Evolutionary conservation across 2,113 vertebrate species (phyloP).

Genomic region (Lontra canadensis): DNA sequence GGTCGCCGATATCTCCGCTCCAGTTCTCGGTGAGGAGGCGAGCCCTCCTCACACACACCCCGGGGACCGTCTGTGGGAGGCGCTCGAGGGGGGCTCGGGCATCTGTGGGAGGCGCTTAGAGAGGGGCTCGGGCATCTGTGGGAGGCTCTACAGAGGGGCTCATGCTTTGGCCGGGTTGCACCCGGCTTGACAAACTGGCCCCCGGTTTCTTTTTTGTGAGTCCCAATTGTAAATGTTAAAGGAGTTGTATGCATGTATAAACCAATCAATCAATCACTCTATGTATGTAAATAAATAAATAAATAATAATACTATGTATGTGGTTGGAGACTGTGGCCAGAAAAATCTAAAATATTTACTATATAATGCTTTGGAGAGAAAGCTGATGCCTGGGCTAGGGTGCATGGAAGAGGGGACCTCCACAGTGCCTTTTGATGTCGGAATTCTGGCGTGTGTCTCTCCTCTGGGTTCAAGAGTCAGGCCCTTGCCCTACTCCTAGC

Average conservation of each 20-base stretch:
- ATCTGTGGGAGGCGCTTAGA: not conserved
- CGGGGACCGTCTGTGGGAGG: not conserved
- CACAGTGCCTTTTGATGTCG: not conserved
- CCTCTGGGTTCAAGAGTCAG: not conserved
- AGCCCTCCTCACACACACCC: not conserved
- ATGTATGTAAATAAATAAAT: too few species aligned
- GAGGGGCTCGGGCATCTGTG: not conserved
- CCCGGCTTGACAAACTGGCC: not conserved
- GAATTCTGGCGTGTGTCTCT: not conserved
- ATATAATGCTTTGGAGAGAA: not conserved
- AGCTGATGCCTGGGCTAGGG: not conserved
- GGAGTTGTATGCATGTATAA: not conserved
- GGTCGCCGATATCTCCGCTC: not conserved
- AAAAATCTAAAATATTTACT: not conserved
- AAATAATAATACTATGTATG: not conserved
- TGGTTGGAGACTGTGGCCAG: not conserved
- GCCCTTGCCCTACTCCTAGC: not conserved
- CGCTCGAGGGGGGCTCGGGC: not conserved
- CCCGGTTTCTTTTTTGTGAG: not conserved
- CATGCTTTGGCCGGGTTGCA: not conserved
- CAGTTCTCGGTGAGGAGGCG: not conserved
- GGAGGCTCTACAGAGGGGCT: not conserved
- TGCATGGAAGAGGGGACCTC: not conserved
- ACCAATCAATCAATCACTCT: not conserved
- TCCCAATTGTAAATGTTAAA: not conserved